A percentile compares a stretch with the other conserved stretches of the same genome.
Conservation (phyloP, 2,113 vertebrate species). For the Gallinago media region DNA sequence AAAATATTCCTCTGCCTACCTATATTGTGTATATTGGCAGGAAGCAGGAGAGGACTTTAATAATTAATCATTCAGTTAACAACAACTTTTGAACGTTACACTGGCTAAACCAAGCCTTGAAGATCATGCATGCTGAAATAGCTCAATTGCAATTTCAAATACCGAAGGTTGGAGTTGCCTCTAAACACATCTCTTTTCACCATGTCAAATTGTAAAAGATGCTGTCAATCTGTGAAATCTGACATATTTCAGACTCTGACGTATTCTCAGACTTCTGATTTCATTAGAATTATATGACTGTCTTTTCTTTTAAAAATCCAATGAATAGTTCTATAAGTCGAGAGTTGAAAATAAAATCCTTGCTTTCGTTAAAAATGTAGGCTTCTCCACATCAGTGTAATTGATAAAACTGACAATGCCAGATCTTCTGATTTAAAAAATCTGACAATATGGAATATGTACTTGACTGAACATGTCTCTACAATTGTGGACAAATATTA, state of each 20-base stretch:
- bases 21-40: neutral
- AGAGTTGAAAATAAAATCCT: constrained; percentile 22
- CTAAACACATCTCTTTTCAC: constrained; percentile 8
- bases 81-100: neutral
- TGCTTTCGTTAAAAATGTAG: neutral
- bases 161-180: neutral
- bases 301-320: constrained; percentile 19
- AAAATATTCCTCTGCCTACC: neutral
- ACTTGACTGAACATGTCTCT: constrained; percentile 44
- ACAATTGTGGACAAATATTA: constrained; percentile 3
- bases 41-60: neutral
- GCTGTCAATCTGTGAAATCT: constrained; percentile 44
- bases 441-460: neutral
- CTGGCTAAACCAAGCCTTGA: neutral
- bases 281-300: constrained; percentile 24
- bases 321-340: neutral
- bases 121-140: neutral
- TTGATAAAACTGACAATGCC: constrained; percentile 32
- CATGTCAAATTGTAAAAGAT: constrained; percentile 43
- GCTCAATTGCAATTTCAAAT: neutral
- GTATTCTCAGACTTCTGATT: constrained; percentile 33
- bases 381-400: constrained; percentile 16
- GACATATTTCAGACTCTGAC: neutral
- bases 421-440: neutral
- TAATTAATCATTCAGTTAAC: neutral